Conservation (phyloP, 2,797 vertebrate genomes). For the Neomorphus geoffroyi region DNA sequence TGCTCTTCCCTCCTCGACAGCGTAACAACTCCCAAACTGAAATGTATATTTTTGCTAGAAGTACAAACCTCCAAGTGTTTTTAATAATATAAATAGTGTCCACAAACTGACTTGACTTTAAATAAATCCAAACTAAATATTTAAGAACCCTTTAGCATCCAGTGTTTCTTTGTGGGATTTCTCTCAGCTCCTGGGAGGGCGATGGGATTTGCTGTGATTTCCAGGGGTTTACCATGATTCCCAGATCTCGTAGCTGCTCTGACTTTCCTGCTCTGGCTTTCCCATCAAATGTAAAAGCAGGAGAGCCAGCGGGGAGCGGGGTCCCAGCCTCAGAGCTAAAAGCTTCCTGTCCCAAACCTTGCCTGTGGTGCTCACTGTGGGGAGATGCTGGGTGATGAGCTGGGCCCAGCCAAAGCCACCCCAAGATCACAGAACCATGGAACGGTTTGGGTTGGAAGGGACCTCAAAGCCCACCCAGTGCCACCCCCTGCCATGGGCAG, state of each 20-base stretch:
- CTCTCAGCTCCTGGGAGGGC: background rate
- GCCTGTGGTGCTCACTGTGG: background rate
- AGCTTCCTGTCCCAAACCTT: background rate
- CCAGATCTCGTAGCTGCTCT: background rate
- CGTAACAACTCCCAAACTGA: constrained; percentile 72
- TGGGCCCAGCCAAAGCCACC: background rate
- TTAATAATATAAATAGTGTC: constrained; percentile 81
- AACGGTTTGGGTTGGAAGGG: too few relatives aligned
- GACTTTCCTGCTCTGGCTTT: background rate
- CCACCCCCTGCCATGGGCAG: too few relatives aligned
- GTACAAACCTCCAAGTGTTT: constrained; percentile 76
- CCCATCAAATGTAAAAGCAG: background rate
- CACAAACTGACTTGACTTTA: constrained; percentile 73
- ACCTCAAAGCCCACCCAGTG: too few relatives aligned
- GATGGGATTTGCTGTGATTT: background rate
- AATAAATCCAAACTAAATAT: constrained; percentile 80
- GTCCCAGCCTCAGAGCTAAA: background rate
- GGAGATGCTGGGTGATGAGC: background rate
- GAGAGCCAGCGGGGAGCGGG: background rate
- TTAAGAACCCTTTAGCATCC: constrained; percentile 44
- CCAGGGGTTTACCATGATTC: background rate
- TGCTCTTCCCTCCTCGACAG: constrained; percentile 43
- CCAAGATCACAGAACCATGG: too few relatives aligned
- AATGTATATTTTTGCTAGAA: constrained; percentile 85
- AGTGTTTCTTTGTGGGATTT: background rate